A percentile compares a stretch with the other conserved stretches of the same genome.
Evolutionary conservation across 30 jellyfish, hydroid and myxozoan species (phyloP).

Genomic region (Cassiopea xamachana): DNA sequence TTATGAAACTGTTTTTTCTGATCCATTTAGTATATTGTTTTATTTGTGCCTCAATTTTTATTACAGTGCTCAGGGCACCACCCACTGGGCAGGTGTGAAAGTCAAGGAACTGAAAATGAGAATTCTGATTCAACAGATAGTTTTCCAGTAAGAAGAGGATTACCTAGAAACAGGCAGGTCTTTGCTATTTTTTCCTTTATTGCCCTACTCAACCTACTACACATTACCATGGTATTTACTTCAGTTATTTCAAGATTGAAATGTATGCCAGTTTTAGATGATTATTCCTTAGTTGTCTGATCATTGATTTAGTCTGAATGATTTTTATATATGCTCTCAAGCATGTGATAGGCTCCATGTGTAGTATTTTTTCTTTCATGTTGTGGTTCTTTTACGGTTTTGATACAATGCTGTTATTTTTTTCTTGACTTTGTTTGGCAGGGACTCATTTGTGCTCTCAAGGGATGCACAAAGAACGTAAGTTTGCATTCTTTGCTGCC

Average conservation of each 20-base stretch:
- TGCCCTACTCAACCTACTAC: no score
- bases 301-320: no score
- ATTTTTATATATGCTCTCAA: no score
- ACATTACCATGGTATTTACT: no score
- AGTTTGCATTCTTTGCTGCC: not conserved
- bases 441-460: conserved; percentile 90
- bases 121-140: conserved; percentile 49
- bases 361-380: not conserved
- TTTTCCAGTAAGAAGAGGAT: conserved; percentile 30
- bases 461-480: conserved; percentile 83
- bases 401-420: not conserved
- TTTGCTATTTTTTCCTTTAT: not conserved
- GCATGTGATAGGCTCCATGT: no score
- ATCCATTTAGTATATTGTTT: not conserved
- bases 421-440: conserved; percentile 21
- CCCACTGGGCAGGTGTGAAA: conserved; percentile 48
- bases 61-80: conserved; percentile 52
- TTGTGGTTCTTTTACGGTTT: not conserved
- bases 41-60: not conserved
- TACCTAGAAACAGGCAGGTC: conserved; percentile 56
- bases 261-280: no score
- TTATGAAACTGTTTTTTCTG: no score
- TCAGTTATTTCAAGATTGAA: no score
- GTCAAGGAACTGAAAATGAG: conserved; percentile 59
- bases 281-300: no score